Base-by-base conservation (phyloP, 2,113 vertebrate species). In the Syngnathoides biaculeatus region DNA sequence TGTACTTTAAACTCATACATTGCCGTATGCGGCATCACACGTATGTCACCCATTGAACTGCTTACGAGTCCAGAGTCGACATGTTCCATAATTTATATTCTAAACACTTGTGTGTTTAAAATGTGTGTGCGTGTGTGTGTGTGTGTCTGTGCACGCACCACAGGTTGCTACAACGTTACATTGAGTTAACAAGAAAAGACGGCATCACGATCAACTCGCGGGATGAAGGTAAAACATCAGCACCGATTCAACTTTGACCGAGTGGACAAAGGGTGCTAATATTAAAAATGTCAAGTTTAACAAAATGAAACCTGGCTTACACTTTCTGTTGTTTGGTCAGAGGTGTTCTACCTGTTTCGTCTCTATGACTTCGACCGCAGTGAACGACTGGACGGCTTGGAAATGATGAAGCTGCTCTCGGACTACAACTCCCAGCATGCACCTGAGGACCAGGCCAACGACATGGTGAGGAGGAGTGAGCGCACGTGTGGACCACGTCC, bases 341-440 rank as follows among this genome's bases (percentile, higher is more conserved):
- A 92, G 66, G 90, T 97, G 15, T 93, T 97, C 74, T 94, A 91
- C 88, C 90, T 98, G 77, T 91, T 95, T 4, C 88, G 90, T 22
- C 89, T 95, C 7, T 92, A 95, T 0, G 95, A 97, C 87, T 92
- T 89, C 0, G 95, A 98, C 75, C 89, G 90, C 79, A 95, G 88
- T 0, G 87, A 92, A 19, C 71, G 57, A 22, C 87, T 98, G 88
- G 95, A 98, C 1, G 94, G 95, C 19, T 85, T 98, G 75, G 95
- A 98, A 81, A 87, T 97, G 77, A 87, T 98, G 92, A 92, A 91
- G 75, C 80, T 97, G 8, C 73, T 98, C 22, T 87, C 85, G 0
- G 86, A 88, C 0, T 91, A 90, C 58, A 88, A 90, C 73, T 79
- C 83, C 26, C 75, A 86, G 77, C 76, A 75, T 47, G 67, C 75